Base-by-base conservation (phyloP, 2,113 vertebrate species). In the Microtus montanus region DNA sequence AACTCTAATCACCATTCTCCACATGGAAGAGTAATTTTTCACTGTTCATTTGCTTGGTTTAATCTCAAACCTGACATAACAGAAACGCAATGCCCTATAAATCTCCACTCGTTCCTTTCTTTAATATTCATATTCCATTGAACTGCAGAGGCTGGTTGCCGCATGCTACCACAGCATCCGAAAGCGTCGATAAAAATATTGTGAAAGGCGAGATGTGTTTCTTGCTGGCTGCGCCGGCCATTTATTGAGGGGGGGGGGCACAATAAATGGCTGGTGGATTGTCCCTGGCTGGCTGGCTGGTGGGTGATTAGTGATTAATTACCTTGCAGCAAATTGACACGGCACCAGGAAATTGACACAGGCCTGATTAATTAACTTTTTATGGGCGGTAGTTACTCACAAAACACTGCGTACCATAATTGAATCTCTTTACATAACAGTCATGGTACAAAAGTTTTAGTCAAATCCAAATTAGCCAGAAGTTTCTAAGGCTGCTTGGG, bases 281-380 rank as follows among this genome's bases (percentile, higher is more conserved):
- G 97, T 98, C 98, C 98, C 97, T 98, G 83, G 97, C 98, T 98
- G 97, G 98, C 98, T 97, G 98, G 98, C 97, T 35, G 86, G 98
- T 98, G 97, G 98, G 98, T 75, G 98, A 99, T 99, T 98, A 99
- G 98, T 99, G 98, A 99, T 99, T 99, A 99, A 99, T 99, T 99
- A 98, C 98, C 98, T 98, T 96, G 97, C 98, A 98, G 98, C 98
- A 99, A 99, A 99, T 98, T 98, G 98, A 98, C 98, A 98, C 95
- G 98, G 98, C 98, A 98, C 94, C 95, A 98, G 98, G 98, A 99
- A 99, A 99, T 98, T 98, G 98, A 99, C 98, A 99, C 98, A 98
- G 98, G 97, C 97, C 98, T 99, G 98, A 99, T 99, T 99, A 99
- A 99, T 99, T 99, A 98, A 99, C 98, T 99, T 98, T 98, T 98